Conservation (phyloP, 2,113 vertebrate genomes). For the Plotosus lineatus region DNA sequence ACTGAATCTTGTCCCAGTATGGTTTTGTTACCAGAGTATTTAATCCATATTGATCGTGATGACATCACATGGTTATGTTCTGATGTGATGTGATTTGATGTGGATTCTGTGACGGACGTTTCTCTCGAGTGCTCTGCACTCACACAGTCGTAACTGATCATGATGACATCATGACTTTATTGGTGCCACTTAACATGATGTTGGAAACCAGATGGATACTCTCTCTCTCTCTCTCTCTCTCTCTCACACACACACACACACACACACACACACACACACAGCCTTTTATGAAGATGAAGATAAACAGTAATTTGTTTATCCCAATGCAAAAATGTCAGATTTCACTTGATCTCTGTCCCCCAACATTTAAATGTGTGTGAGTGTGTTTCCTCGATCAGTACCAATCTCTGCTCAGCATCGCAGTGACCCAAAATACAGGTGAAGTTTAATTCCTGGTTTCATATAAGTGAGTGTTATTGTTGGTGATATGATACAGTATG, state of each 20-base stretch:
- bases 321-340: background rate
- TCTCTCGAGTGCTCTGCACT: background rate
- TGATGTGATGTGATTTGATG: background rate
- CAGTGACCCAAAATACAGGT: too few species aligned
- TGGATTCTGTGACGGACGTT: background rate
- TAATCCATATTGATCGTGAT: background rate
- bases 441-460: too few species aligned
- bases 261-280: background rate
- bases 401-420: too few species aligned
- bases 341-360: background rate
- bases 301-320: background rate
- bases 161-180: conserved; percentile 40
- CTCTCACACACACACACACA: background rate
- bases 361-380: conserved; percentile 13
- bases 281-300: background rate
- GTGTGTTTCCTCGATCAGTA: too few species aligned
- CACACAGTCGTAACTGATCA: background rate
- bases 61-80: background rate
- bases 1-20: too few species aligned
- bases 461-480: too few species aligned
- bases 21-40: background rate
- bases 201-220: conserved; percentile 50
- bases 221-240: background rate
- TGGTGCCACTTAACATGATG: conserved; percentile 46
- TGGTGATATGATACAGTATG: too few species aligned